Conservation (phyloP, 2,888 invertebrate species). For the Heliconius aoede region DNA sequence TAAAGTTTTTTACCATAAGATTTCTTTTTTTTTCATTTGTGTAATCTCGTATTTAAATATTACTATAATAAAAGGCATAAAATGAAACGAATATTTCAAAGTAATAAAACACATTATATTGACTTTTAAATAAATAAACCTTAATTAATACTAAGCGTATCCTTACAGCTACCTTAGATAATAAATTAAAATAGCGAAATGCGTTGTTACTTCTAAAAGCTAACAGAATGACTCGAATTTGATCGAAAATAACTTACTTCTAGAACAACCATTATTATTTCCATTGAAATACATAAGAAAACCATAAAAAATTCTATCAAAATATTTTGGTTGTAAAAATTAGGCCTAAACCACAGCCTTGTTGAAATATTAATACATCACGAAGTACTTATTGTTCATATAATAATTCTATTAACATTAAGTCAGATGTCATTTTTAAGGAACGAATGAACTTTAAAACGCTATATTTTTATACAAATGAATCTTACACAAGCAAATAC, state of each 20-base stretch:
- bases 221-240: conserved; percentile 50
- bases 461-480: no score
- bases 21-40: no score
- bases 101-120: conserved; percentile 81
- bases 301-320: conserved; percentile 42
- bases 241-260: conserved; percentile 26
- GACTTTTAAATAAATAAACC: conserved; percentile 83
- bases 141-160: conserved; percentile 76
- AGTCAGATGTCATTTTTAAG: conserved; percentile 43
- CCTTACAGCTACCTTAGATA: conserved; percentile 67
- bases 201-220: conserved; percentile 57
- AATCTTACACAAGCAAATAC: no score
- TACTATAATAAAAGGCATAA: conserved; percentile 21
- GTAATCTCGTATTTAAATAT: background rate
- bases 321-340: conserved; percentile 50
- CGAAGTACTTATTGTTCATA: conserved; percentile 18
- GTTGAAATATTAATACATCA: conserved; percentile 21
- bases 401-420: conserved; percentile 10
- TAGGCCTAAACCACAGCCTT: conserved; percentile 53
- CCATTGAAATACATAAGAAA: conserved; percentile 38
- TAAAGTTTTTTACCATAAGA: background rate
- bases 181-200: conserved; percentile 74
- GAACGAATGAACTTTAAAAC: conserved; percentile 24
- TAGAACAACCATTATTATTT: conserved; percentile 34
- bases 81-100: conserved; percentile 59